These are phyloP conservation scores for Maconellicoccus hirsutus DNA, from an alignment of 1,140 invertebrate species.

Conservation along the genomic window DNA sequence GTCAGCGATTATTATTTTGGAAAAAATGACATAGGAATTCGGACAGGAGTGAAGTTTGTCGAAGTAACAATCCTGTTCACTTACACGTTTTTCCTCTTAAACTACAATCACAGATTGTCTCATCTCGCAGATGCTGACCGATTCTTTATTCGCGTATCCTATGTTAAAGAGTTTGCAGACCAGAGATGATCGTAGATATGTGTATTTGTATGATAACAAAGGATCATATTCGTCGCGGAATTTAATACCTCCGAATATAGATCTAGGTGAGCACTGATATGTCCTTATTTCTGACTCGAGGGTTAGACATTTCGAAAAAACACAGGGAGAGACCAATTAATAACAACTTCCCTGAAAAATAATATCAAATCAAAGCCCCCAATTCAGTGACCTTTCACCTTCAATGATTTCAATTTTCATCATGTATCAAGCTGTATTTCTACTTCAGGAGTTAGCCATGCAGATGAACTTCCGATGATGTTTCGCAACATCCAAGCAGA, in stretches of 20 bases:
- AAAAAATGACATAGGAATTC: not conserved
- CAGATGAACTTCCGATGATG: not conserved
- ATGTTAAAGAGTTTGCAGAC: not conserved
- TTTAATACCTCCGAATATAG: not conserved
- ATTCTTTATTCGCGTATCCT: not conserved
- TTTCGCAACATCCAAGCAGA: not conserved
- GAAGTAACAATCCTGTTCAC: not conserved
- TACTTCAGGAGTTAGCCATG: not conserved
- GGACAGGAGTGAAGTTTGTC: not conserved
- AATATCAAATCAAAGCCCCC: too few species aligned
- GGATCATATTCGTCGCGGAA: not conserved
- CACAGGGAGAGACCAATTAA: too few species aligned
- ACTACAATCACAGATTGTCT: too few species aligned
- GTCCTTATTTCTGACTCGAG: too few species aligned
- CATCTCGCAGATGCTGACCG: not conserved
- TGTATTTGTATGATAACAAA: not conserved
- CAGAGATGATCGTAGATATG: not conserved
- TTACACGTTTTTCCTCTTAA: too few species aligned
- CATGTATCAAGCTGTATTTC: not conserved
- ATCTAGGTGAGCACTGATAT: not conserved
- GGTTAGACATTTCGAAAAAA: too few species aligned
- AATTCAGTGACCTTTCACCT: too few species aligned
- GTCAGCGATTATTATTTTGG: not conserved
- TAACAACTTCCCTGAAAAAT: too few species aligned
- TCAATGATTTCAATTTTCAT: too few species aligned